Base-by-base conservation (phyloP, 1,140 invertebrate species). In the Plodia interpunctella region DNA sequence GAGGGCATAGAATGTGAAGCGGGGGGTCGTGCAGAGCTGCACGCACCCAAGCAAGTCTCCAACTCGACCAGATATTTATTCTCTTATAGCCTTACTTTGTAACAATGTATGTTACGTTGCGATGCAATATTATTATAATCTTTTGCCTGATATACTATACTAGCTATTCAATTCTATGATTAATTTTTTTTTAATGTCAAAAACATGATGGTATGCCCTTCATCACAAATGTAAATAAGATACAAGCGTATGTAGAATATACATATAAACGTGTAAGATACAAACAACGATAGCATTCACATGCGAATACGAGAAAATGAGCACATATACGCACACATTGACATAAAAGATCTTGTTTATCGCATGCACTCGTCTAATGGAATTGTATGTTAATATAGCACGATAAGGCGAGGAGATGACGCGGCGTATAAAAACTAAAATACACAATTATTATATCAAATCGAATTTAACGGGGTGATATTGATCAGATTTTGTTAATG, bases 41-140 rank as follows among this genome's bases (percentile, higher is more conserved):
- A 86, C 80, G 77, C 80, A 87, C 68, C 76, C 77, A 68, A 76
- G 71, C 66, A 70, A 76, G 69, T 71, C 70, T 74, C 71, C 73
- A 68, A 76, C 74, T 76, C 77, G 70, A 78, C 73, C 76, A 80
- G 74, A 80, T 76, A 77, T 81, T 83, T 75, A 74, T 76, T 72
- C 72, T 72, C 67, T 25, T 44, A 25, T 25, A 25, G 30, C 30
- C 38, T 32, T 61, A 61, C 59, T 61, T 61, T 61, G 54, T 57
- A 61, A 55, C 38, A 20, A 35, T n/a, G n/a, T n/a, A n/a, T n/a
- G n/a, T n/a, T n/a, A 20, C 38, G 49, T 21, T 51, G 20, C 0
- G 83, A 60, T 73, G 73, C 71, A 85, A 87, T 84, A 10, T 32
- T 10, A 32, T 32, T 32, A 10, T 10, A 10, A 28, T 28, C 28